These are phyloP conservation scores for Ptilodon capucinus DNA, from an alignment of 2,888 invertebrate genomes.

Conservation along the genomic window DNA sequence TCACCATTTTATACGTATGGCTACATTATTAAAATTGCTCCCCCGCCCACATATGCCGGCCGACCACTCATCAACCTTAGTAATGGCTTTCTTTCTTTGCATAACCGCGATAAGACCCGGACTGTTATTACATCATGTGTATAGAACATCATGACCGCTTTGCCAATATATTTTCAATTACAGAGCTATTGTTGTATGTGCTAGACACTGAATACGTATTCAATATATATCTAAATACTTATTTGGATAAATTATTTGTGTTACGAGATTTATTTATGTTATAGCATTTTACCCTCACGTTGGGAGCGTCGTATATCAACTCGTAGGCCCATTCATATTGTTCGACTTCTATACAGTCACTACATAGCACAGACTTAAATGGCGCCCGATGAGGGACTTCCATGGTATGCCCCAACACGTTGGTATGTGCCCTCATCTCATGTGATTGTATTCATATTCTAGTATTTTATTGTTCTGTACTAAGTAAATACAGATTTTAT, in stretches of 20 bases:
- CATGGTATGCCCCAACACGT: too few relatives aligned
- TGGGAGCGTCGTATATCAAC: too few relatives aligned
- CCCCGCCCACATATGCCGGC: constrained; percentile 9
- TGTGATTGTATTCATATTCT: too few relatives aligned
- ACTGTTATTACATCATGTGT: constrained; percentile 11
- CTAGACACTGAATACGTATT: background rate
- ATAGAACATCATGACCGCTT: constrained; percentile 8
- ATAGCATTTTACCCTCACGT: too few relatives aligned
- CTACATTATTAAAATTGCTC: constrained; percentile 12
- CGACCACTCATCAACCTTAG: constrained; percentile 14
- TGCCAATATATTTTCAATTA: constrained; percentile 10
- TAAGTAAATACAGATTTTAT: too few relatives aligned
- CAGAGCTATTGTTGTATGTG: background rate
- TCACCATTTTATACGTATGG: background rate
- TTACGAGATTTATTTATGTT: too few relatives aligned
- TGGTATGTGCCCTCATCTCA: background rate
- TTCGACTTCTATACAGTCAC: too few relatives aligned
- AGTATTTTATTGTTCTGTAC: too few relatives aligned
- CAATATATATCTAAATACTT: background rate
- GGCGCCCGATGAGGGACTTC: too few relatives aligned
- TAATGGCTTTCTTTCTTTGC: constrained; percentile 27
- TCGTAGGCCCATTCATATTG: too few relatives aligned
- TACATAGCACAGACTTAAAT: too few relatives aligned
- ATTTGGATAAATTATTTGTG: background rate
- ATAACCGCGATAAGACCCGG: constrained; percentile 14